Conservation (phyloP, 1,140 invertebrate species). For the Trichogramma pretiosum region DNA sequence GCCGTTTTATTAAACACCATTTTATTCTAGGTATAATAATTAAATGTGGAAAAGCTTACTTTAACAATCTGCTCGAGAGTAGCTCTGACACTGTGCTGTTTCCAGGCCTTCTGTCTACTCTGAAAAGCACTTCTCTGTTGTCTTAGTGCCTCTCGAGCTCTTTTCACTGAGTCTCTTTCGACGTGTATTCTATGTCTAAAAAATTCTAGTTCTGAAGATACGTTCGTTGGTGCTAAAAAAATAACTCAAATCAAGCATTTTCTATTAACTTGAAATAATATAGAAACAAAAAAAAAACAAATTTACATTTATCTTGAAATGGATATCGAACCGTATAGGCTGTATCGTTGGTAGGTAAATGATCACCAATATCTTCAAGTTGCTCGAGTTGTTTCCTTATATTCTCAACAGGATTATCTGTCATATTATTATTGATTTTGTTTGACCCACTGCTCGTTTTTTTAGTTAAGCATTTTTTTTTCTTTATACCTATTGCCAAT, state of each 20-base stretch:
- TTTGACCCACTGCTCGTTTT: constrained; percentile 33
- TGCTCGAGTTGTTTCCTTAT: constrained; percentile 66
- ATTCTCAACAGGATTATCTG: constrained; percentile 63
- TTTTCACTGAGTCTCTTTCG: constrained; percentile 65
- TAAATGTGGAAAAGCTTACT: constrained; percentile 28
- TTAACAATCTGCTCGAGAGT: constrained; percentile 56
- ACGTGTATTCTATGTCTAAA: constrained; percentile 69
- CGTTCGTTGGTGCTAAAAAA: constrained; percentile 36
- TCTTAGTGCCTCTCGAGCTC: constrained; percentile 61
- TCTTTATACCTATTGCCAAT: constrained; percentile 29
- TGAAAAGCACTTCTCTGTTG: constrained; percentile 50
- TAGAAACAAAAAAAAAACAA: not conserved
- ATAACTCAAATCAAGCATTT: not conserved
- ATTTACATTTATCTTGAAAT: constrained; percentile 57
- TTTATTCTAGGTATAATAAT: constrained; percentile 1
- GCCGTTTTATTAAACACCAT: too few species aligned
- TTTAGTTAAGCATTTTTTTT: constrained; percentile 32
- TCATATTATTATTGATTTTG: constrained; percentile 37
- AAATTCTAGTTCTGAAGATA: constrained; percentile 64
- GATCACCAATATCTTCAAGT: constrained; percentile 69
- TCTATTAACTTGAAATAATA: not conserved
- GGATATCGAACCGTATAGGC: constrained; percentile 65
- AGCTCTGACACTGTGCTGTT: constrained; percentile 50
- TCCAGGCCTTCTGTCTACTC: constrained; percentile 52
- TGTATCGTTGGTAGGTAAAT: constrained; percentile 63